Base-by-base conservation (phyloP, 2,888 invertebrate species). In the Eristalis intricaria region DNA sequence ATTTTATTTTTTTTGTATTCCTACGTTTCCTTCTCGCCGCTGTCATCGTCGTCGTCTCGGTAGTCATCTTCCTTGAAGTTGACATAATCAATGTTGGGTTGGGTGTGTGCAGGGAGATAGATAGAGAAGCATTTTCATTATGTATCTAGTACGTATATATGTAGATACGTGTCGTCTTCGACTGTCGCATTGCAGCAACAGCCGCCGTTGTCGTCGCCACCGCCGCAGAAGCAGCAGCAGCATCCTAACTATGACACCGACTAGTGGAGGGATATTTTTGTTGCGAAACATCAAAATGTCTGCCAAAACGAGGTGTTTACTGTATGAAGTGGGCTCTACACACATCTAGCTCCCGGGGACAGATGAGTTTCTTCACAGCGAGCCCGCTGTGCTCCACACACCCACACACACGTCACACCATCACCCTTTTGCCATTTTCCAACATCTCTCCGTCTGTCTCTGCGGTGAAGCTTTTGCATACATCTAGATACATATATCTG, bases 161-260 rank as follows among this genome's bases (percentile, higher is more conserved):
- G 38, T 76, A 85, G 38, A 76, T 73, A 81, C 69, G 74, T 82
- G 77, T 81, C 77, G 71, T 77, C 79, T 76, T 80, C 73, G 73
- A 90, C 89, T 90, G 90, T 89, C 90, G 90, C 90, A 90, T 89
- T 90, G 90, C 90, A 90, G 88, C 85, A 89, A 85, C 88, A 85
- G 69, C 79, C 71, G 76, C 86, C 81, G 90, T 90, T 90, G 88
- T 83, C 88, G 84, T 86, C 82, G 69, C 77, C 69, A 73, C 86
- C 81, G 71, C 84, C 77, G 71, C 88, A 88, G 23, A 8, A 26
- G 26, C 26, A 26, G 26, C 10, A 29, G 29, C 50, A 75, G 75
- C 63, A 61, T 70, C 66, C 40, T 68, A 61, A 68, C 58, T 38
- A 75, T 19, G 71, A 68, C 11, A n/a, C 58, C 40, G 71, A 75